A percentile compares a stretch with the other conserved stretches of the same genome.
Conservation (phyloP, 2,888 invertebrate species). For the Euphydryas editha region DNA sequence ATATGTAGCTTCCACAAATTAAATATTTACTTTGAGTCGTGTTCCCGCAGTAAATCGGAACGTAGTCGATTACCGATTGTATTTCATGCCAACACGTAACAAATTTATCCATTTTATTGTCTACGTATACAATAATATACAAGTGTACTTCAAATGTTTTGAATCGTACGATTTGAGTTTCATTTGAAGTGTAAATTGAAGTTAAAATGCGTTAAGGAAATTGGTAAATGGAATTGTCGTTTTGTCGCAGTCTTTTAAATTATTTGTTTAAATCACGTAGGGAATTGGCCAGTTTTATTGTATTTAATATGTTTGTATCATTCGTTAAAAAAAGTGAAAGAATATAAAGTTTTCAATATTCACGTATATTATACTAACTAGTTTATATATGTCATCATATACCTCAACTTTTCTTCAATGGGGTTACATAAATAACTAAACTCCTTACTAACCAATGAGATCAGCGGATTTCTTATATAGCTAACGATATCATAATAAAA, state of each 20-base stretch:
- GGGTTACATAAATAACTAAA: too few relatives aligned
- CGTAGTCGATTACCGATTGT: constrained; percentile 21
- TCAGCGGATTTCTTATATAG: too few relatives aligned
- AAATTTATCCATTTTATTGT: constrained; percentile 13
- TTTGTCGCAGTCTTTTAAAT: not conserved
- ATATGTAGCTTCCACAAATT: constrained; percentile 8
- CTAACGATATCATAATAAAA: too few relatives aligned
- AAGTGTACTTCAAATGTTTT: not conserved
- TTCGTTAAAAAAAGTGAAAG: too few relatives aligned
- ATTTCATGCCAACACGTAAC: constrained; percentile 18
- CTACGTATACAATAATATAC: not conserved
- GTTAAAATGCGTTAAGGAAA: not conserved
- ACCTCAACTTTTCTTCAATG: too few relatives aligned
- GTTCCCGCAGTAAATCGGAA: constrained; percentile 16
- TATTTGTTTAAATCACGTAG: too few relatives aligned
- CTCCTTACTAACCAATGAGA: too few relatives aligned
- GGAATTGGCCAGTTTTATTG: too few relatives aligned
- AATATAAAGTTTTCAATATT: too few relatives aligned
- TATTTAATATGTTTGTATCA: too few relatives aligned
- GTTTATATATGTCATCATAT: too few relatives aligned
- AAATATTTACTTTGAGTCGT: constrained; percentile 14
- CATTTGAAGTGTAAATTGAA: not conserved
- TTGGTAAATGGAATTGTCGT: not conserved
- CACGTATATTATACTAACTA: too few relatives aligned
- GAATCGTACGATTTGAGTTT: not conserved